Evolutionary conservation across 2,113 vertebrate genomes (phyloP).

Genomic region (Ammodytes marinus): DNA sequence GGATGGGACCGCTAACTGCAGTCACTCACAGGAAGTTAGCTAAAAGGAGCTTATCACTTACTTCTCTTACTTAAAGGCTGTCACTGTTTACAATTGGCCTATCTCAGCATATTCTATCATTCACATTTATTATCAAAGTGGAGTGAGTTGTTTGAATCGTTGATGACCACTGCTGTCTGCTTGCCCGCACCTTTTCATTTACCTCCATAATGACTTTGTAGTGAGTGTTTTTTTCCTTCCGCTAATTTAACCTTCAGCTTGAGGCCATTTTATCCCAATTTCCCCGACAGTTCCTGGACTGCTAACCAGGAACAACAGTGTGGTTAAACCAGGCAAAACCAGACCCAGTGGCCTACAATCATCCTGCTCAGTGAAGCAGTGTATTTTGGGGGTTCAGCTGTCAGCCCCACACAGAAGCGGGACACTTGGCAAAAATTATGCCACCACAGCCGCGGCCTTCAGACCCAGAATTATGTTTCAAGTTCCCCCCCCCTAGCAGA

Average conservation of each 20-base stretch:
- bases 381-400: conserved; percentile 72
- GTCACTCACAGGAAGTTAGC: too few relatives aligned
- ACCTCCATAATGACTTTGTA: conserved; percentile 1
- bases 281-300: conserved; percentile 5
- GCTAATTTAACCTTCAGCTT: conserved; percentile 47
- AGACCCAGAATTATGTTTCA: conserved; percentile 71
- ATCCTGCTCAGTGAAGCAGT: conserved; percentile 69
- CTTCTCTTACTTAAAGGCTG: neutral
- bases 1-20: too few relatives aligned
- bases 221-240: neutral
- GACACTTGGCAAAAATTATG: conserved; percentile 73
- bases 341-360: conserved; percentile 61
- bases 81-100: neutral
- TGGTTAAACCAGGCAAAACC: conserved; percentile 34
- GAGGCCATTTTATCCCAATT: conserved; percentile 17
- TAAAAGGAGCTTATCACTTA: too few relatives aligned
- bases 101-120: neutral
- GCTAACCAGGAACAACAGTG: conserved; percentile 62
- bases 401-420: conserved; percentile 50
- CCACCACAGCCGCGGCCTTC: conserved; percentile 56
- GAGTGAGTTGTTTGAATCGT: neutral
- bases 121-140: neutral
- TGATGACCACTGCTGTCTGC: conserved; percentile 14
- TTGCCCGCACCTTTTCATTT: conserved; percentile 22
- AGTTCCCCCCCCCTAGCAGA: conserved; percentile 57